Conservation (phyloP, 2,797 vertebrate genomes). For the Halcyon smyrnensis region DNA sequence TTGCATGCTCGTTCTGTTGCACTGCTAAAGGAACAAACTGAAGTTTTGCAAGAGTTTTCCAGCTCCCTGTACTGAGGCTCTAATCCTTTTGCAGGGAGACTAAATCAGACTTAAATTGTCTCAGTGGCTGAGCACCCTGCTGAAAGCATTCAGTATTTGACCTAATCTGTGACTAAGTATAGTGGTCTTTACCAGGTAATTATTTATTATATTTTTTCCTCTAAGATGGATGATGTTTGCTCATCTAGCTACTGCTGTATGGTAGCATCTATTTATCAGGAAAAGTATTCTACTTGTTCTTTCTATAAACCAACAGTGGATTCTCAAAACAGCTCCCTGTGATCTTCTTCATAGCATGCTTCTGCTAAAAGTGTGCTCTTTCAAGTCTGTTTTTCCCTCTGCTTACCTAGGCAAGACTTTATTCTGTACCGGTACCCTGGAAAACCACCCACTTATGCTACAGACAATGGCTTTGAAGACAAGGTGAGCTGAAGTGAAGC, state of each 20-base stretch:
- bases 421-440: conserved; percentile 91
- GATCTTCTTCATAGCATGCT: fast-evolving
- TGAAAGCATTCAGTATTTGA: neutral
- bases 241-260: neutral
- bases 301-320: neutral
- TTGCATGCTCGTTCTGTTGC: neutral
- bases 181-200: neutral
- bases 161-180: neutral
- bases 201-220: neutral
- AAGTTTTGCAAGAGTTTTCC: neutral
- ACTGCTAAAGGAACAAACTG: neutral
- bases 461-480: conserved; percentile 84
- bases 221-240: neutral
- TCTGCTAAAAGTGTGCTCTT: neutral
- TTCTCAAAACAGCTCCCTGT: neutral
- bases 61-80: neutral
- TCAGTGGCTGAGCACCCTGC: neutral
- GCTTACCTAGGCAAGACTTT: conserved; percentile 84
- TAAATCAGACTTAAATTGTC: neutral
- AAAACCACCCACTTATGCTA: conserved; percentile 86
- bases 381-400: conserved; percentile 20
- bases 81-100: neutral
- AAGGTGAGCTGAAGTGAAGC: conserved; percentile 81
- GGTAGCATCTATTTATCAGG: neutral
- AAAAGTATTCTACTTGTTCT: neutral